phyloP scores from a whole-genome alignment of 2,888 invertebrate genomes.

The Thelaira solivaga region DNA sequence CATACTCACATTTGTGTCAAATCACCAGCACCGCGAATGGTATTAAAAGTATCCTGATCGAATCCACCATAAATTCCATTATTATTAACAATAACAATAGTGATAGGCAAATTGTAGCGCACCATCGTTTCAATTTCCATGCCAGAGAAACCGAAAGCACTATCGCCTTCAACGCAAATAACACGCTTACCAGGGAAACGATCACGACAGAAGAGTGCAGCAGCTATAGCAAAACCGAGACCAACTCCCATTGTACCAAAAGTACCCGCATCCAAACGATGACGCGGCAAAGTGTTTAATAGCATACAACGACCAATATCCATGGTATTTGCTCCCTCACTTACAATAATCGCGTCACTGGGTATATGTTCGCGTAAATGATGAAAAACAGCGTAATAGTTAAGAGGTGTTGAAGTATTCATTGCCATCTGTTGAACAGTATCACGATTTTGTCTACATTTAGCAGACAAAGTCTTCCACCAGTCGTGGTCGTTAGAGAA shows the following conservation, averaged over 20 bases:
- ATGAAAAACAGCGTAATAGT: constrained; percentile 95
- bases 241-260: constrained; percentile 99
- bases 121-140: constrained; percentile 99
- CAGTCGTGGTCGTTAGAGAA: constrained; percentile 81
- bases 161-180: constrained; percentile 96
- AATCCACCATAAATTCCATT: constrained; percentile 96
- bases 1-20: constrained; percentile 84
- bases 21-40: constrained; percentile 84
- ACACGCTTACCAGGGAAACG: constrained; percentile 88
- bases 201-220: constrained; percentile 92
- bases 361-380: constrained; percentile 87
- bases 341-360: constrained; percentile 91
- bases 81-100: constrained; percentile 95
- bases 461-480: constrained; percentile 86
- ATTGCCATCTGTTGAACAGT: constrained; percentile 83
- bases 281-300: constrained; percentile 88
- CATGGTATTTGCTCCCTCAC: constrained; percentile 99
- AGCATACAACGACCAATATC: constrained; percentile 95
- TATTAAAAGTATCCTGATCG: constrained; percentile 84
- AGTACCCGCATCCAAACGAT: constrained; percentile 95
- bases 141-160: constrained; percentile 98
- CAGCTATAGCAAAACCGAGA: constrained; percentile 93
- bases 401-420: constrained; percentile 87
- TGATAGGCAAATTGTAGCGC: constrained; percentile 93
- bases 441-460: constrained; percentile 85